Conservation (phyloP, 1,140 invertebrate species). For the Argopecten irradians region DNA sequence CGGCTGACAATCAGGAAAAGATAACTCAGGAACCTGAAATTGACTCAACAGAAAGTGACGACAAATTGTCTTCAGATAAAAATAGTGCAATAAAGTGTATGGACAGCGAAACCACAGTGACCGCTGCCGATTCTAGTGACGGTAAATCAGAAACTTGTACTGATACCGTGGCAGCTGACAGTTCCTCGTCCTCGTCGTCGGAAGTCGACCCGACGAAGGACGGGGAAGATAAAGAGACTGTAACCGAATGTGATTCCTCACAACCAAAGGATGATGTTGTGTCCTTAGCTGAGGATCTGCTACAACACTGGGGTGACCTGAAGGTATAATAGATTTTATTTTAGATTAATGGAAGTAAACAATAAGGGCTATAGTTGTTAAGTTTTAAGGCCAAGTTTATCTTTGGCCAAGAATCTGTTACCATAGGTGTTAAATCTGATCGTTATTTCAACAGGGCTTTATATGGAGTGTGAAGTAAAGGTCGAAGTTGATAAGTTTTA, state of each 20-base stretch:
- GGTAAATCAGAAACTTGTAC: constrained; percentile 24
- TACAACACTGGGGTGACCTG: constrained; percentile 87
- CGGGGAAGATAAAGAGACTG: constrained; percentile 26
- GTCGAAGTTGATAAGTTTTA: too few species aligned
- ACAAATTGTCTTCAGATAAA: constrained; percentile 6
- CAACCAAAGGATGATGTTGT: constrained; percentile 50
- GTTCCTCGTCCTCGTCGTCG: constrained; percentile 26
- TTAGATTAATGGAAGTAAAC: background rate
- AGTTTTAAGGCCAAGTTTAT: too few species aligned
- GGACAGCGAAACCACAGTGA: background rate
- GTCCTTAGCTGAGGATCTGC: constrained; percentile 81
- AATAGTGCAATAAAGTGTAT: background rate
- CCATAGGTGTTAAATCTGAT: too few species aligned
- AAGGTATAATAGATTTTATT: constrained; percentile 78
- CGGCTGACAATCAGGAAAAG: constrained; percentile 29
- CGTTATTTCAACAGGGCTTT: too few species aligned
- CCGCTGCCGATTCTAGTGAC: constrained; percentile 30
- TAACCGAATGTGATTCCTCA: constrained; percentile 36
- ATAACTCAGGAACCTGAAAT: constrained; percentile 37
- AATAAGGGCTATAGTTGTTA: too few species aligned
- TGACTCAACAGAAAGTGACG: constrained; percentile 31
- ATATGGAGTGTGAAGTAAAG: too few species aligned
- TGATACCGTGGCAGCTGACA: constrained; percentile 30
- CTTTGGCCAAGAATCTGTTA: too few species aligned
- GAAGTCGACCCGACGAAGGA: background rate